Percentiles rank a stretch among this genome's conserved stretches.
phyloP scores from a whole-genome alignment of 2,888 invertebrate genomes.

The Gasteruption jaculator region DNA sequence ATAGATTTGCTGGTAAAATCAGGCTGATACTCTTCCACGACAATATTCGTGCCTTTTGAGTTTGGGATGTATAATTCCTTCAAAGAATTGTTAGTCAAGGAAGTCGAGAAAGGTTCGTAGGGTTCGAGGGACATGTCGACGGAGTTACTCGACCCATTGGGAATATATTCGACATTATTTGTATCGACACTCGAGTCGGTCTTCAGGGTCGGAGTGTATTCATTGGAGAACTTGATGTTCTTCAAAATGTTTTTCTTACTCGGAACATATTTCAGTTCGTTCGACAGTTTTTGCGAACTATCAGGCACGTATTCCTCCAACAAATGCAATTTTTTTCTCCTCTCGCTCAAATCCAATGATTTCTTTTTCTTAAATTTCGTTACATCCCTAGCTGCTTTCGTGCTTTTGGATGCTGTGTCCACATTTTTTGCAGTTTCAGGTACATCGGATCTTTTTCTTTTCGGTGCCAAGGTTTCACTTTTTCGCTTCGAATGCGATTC shows the following conservation, averaged over 20 bases:
- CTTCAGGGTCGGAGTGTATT: conserved; percentile 30
- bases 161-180: conserved; percentile 29
- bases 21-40: conserved; percentile 36
- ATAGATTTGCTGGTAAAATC: conserved; percentile 35
- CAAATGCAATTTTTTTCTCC: no score
- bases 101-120: conserved; percentile 31
- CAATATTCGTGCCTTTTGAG: conserved; percentile 28
- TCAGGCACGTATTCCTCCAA: conserved; percentile 37
- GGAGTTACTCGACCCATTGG: conserved; percentile 32
- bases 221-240: conserved; percentile 27
- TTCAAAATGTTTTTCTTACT: conserved; percentile 35
- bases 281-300: conserved; percentile 23
- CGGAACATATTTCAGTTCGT: conserved; percentile 33
- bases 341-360: no score
- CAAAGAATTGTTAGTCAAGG: conserved; percentile 16
- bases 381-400: conserved; percentile 9
- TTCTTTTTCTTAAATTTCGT: no score
- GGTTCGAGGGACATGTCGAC: conserved; percentile 25
- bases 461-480: background rate
- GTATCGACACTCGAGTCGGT: conserved; percentile 5
- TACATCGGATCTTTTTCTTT: no score
- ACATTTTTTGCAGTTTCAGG: no score
- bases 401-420: no score
- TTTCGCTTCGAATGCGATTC: conserved; percentile 6
- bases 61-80: conserved; percentile 36